Conservation (phyloP, 2,797 vertebrate species). For the Pteropus rufus region DNA sequence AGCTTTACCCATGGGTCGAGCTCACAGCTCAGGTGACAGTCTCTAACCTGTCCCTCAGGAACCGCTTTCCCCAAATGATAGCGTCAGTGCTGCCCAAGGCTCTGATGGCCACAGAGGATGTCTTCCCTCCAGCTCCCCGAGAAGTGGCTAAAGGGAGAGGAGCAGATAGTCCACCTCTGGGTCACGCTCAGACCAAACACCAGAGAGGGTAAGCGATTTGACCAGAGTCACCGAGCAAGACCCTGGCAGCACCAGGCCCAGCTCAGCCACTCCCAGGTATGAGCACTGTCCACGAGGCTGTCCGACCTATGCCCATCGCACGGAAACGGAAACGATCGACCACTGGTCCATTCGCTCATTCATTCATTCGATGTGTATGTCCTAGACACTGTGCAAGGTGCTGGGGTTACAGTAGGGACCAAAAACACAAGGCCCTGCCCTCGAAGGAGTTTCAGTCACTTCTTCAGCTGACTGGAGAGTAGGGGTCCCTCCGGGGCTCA, state of each 20-base stretch:
- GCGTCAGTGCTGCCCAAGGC: neutral
- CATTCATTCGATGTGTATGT: neutral
- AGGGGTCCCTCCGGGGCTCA: neutral
- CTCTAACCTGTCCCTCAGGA: neutral
- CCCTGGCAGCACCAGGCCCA: neutral
- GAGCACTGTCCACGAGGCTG: neutral
- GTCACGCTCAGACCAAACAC: neutral
- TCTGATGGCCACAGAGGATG: fast-evolving
- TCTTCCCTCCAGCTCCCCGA: neutral
- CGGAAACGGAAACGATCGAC: neutral
- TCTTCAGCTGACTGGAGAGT: neutral
- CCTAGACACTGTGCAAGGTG: neutral
- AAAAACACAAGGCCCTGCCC: neutral
- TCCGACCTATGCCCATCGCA: fast-evolving
- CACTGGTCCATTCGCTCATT: neutral
- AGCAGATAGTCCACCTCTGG: neutral
- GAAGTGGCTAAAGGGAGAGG: neutral
- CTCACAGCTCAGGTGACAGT: neutral
- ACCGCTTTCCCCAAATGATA: neutral
- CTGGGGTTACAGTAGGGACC: neutral
- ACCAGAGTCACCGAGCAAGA: neutral
- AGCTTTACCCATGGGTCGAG: neutral
- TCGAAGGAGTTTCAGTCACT: neutral
- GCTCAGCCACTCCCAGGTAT: fast-evolving
- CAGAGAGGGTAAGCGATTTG: neutral